phyloP scores from a whole-genome alignment of 1,140 invertebrate genomes.

The Atta colombica region DNA sequence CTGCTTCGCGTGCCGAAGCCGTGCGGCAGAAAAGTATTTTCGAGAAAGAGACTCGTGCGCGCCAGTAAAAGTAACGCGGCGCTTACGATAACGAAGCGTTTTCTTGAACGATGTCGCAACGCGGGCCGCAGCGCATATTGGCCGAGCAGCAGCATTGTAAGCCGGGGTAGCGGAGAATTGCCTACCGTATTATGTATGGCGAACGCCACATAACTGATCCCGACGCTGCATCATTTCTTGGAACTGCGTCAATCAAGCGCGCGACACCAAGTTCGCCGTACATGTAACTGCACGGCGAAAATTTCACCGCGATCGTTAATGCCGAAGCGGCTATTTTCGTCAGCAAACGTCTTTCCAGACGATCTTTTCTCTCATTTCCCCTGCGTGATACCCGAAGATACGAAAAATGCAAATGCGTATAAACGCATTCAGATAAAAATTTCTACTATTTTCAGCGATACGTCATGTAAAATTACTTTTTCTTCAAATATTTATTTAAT shows the following conservation, averaged over 20 bases:
- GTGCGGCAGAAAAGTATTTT: constrained; percentile 38
- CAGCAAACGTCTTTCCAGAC: background rate
- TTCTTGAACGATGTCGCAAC: constrained; percentile 67
- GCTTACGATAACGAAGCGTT: constrained; percentile 73
- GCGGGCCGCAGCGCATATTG: constrained; percentile 36
- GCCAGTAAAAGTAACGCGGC: constrained; percentile 58
- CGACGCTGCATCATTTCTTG: constrained; percentile 48
- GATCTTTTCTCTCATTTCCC: constrained; percentile 7
- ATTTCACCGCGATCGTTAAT: constrained; percentile 52
- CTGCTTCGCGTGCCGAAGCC: constrained; percentile 39
- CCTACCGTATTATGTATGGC: constrained; percentile 60
- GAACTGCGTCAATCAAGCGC: constrained; percentile 63
- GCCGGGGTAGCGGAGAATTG: constrained; percentile 47
- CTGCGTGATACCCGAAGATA: background rate
- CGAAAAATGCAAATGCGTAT: background rate
- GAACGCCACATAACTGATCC: constrained; percentile 41
- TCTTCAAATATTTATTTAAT: background rate
- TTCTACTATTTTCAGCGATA: background rate
- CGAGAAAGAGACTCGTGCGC: constrained; percentile 19
- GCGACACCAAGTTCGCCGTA: constrained; percentile 35
- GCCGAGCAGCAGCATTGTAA: constrained; percentile 35
- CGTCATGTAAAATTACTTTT: background rate
- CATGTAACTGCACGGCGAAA: constrained; percentile 9
- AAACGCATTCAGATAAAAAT: background rate
- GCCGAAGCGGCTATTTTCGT: constrained; percentile 44